Evolutionary conservation across 2,113 vertebrate genomes (phyloP).

Genomic region (Mustela lutreola): DNA sequence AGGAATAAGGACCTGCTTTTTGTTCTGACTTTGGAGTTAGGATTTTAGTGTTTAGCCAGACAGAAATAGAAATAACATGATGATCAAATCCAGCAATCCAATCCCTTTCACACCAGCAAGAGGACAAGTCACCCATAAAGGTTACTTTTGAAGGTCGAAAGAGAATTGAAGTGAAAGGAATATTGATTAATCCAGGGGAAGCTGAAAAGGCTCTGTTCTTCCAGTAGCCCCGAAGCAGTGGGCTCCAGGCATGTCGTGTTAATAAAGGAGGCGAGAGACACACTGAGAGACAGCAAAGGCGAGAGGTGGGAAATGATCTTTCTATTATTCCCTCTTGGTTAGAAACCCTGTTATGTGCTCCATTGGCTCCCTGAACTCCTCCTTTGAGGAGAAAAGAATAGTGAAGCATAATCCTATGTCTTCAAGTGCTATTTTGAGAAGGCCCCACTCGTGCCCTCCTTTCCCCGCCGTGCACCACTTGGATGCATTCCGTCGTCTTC

Average conservation of each 20-base stretch:
- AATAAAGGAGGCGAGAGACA: slow-evolving; percentile 19
- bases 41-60: slow-evolving; percentile 16
- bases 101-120: neutral
- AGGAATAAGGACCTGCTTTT: slow-evolving; percentile 38
- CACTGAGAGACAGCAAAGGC: neutral
- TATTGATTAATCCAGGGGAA: slow-evolving; percentile 43
- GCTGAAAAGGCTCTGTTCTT: neutral
- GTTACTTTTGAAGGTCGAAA: slow-evolving; percentile 56
- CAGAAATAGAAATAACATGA: slow-evolving; percentile 25
- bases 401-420: neutral
- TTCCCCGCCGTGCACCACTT: neutral
- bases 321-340: neutral
- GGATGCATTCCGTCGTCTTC: slow-evolving; percentile 3
- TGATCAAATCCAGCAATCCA: neutral
- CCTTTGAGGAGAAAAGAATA: slow-evolving; percentile 44
- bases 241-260: neutral
- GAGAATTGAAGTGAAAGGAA: slow-evolving; percentile 47
- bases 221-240: neutral
- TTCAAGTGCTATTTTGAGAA: slow-evolving; percentile 49
- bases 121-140: neutral
- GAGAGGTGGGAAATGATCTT: neutral
- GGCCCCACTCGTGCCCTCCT: neutral
- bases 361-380: neutral
- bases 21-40: slow-evolving; percentile 19
- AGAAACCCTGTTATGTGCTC: slow-evolving; percentile 29